Conservation (phyloP, 1,140 invertebrate species). For the Brachionus sp. region DNA sequence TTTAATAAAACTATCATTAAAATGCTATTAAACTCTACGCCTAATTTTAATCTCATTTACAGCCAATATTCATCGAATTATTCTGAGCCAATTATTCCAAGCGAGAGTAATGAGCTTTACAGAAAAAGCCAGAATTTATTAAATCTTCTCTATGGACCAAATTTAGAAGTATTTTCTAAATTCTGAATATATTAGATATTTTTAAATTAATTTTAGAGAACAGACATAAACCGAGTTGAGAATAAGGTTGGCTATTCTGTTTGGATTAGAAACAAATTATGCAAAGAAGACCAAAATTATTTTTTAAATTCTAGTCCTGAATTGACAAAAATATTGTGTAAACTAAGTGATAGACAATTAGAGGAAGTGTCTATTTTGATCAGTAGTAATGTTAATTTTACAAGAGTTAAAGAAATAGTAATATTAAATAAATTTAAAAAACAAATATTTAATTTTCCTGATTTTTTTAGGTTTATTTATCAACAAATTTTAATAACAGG, state of each 20-base stretch:
- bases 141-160: background rate
- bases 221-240: background rate
- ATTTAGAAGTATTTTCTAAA: background rate
- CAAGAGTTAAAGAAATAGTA: background rate
- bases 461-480: constrained; percentile 7
- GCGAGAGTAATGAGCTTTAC: background rate
- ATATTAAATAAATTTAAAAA: background rate
- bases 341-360: background rate
- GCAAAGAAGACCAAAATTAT: background rate
- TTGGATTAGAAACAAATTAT: background rate
- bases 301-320: background rate
- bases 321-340: background rate
- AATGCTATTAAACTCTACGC: background rate
- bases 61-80: constrained; percentile 3
- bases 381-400: background rate
- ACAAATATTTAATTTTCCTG: background rate
- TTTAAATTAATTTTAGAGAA: background rate
- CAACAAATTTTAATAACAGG: background rate
- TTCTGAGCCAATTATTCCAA: background rate
- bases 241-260: constrained; percentile 1
- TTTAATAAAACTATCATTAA: background rate
- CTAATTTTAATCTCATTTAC: constrained; percentile 21
- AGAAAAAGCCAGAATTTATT: background rate
- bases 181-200: background rate
- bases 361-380: background rate